Percentiles rank a stretch among this genome's conserved stretches.
Evolutionary conservation across 2,888 invertebrate species (phyloP).

Genomic region (Brenthis daphne): DNA sequence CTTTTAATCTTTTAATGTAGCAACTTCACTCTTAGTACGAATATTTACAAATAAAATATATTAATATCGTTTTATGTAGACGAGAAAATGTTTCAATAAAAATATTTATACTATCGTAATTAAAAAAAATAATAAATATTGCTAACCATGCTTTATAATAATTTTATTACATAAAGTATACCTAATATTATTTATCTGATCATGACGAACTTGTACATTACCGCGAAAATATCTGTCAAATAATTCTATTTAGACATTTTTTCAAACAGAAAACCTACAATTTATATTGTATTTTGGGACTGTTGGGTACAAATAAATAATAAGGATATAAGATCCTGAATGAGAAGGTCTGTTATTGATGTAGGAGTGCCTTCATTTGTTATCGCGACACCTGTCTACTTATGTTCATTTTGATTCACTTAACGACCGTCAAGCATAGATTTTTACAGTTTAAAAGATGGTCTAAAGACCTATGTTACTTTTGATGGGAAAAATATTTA

Average conservation of each 20-base stretch:
- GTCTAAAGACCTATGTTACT: too few relatives aligned
- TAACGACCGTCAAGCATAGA: constrained; percentile 1
- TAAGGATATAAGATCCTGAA: not conserved
- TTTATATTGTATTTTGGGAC: not conserved
- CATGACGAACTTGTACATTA: not conserved
- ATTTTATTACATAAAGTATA: too few relatives aligned
- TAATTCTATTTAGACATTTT: not conserved
- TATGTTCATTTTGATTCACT: constrained; percentile 25
- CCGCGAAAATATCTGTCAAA: not conserved
- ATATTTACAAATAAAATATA: not conserved
- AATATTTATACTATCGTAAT: too few relatives aligned
- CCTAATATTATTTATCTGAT: too few relatives aligned
- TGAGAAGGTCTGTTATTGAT: constrained; percentile 23
- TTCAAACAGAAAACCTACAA: not conserved
- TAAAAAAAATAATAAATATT: too few relatives aligned
- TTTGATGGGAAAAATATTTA: too few relatives aligned
- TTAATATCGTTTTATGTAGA: too few relatives aligned
- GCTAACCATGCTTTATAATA: too few relatives aligned
- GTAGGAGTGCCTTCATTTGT: constrained; percentile 26
- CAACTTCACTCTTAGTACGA: not conserved
- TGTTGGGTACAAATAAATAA: constrained; percentile 1
- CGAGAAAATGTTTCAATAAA: too few relatives aligned
- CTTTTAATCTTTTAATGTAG: constrained; percentile 16
- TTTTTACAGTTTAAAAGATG: too few relatives aligned
- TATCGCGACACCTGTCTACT: constrained; percentile 29